Conservation (phyloP, 2,888 invertebrate genomes). For the Stenchaetothrips biformis region DNA sequence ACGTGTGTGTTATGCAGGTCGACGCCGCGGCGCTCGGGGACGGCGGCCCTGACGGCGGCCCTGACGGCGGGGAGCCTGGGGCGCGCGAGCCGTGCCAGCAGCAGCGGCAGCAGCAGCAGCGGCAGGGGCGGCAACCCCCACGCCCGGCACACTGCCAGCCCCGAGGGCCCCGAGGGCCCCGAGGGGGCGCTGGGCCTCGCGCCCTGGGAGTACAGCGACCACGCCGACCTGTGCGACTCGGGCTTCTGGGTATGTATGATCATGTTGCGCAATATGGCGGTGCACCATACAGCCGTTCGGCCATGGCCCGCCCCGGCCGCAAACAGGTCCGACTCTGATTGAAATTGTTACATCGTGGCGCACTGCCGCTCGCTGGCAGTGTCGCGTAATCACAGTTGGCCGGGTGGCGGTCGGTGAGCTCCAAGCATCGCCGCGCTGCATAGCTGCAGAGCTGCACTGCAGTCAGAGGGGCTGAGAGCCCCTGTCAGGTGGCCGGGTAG, state of each 20-base stretch:
- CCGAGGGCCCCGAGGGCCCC: background rate
- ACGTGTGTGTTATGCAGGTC: conserved; percentile 1
- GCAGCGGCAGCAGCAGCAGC: background rate
- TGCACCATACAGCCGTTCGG: background rate
- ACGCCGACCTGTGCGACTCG: conserved; percentile 22
- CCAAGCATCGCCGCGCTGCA: too few species aligned
- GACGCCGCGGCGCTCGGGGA: background rate
- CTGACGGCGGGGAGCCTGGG: background rate
- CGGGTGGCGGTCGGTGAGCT: too few species aligned
- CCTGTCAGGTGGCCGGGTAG: background rate
- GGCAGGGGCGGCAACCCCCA: background rate
- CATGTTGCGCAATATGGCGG: too few species aligned
- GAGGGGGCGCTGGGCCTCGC: background rate
- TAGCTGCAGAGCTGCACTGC: background rate
- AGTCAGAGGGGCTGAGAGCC: background rate
- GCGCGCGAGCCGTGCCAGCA: background rate
- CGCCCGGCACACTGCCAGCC: background rate
- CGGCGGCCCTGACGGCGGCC: background rate
- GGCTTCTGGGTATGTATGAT: background rate
- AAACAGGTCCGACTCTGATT: too few species aligned
- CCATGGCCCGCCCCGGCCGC: background rate
- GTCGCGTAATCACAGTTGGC: too few species aligned
- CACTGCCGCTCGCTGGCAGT: too few species aligned
- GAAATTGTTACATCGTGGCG: too few species aligned
- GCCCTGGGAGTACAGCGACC: conserved; percentile 20